These are phyloP conservation scores for Ceratotherium simum DNA, from an alignment of 2,113 vertebrate genomes.

Conservation along the genomic window DNA sequence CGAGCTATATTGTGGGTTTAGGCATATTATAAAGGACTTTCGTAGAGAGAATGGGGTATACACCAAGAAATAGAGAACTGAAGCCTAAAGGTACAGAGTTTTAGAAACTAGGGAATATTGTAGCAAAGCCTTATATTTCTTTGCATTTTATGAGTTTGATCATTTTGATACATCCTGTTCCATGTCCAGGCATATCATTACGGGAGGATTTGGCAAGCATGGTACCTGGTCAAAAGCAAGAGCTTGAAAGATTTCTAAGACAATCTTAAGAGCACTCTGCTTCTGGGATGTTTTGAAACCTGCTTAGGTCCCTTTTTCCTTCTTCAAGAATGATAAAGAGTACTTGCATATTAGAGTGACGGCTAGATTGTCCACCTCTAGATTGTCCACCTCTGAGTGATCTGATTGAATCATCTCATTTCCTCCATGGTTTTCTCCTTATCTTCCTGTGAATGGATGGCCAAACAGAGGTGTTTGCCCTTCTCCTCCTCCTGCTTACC, in stretches of 20 bases:
- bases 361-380: background rate
- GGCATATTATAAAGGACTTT: slow-evolving; percentile 1
- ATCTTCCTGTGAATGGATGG: background rate
- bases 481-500: background rate
- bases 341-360: slow-evolving; percentile 42
- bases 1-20: background rate
- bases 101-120: slow-evolving; percentile 21
- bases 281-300: slow-evolving; percentile 51
- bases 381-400: background rate
- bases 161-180: slow-evolving; percentile 44
- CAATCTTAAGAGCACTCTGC: slow-evolving; percentile 24
- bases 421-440: slow-evolving; percentile 40
- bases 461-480: background rate
- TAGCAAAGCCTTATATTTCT: slow-evolving; percentile 2
- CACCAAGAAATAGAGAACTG: slow-evolving; percentile 1
- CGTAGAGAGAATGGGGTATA: background rate
- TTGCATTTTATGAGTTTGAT: slow-evolving; percentile 38
- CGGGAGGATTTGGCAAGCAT: slow-evolving; percentile 33
- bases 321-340: slow-evolving; percentile 26
- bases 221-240: slow-evolving; percentile 37
- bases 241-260: slow-evolving; percentile 45
- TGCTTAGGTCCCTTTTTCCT: slow-evolving; percentile 28
- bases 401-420: slow-evolving; percentile 39
- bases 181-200: background rate
- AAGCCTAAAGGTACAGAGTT: slow-evolving; percentile 15